Evolutionary conservation across 2,113 vertebrate species (phyloP).

Genomic region (Platysteira castanea): DNA sequence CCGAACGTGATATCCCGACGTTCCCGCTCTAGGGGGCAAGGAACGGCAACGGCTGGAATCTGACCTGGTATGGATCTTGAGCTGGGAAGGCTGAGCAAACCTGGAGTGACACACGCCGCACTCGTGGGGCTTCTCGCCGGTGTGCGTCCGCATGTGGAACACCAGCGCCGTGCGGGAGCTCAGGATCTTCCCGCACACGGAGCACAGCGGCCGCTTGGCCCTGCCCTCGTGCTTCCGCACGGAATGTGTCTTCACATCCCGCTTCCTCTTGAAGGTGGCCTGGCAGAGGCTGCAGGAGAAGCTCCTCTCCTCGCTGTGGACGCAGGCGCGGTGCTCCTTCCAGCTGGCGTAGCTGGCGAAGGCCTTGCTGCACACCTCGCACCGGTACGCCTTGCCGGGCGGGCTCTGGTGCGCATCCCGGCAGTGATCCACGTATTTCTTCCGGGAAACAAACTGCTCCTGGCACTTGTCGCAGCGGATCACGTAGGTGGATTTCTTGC

Average conservation of each 20-base stretch:
- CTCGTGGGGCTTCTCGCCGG: conserved; percentile 66
- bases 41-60: rapidly evolving
- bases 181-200: conserved; percentile 67
- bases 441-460: conserved; percentile 47
- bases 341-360: conserved; percentile 61
- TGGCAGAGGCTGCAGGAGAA: conserved; percentile 66
- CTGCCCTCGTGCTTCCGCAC: conserved; percentile 65
- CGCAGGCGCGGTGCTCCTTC: conserved; percentile 61
- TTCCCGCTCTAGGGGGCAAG: not conserved
- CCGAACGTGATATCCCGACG: rapidly evolving
- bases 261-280: conserved; percentile 64
- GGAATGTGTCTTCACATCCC: conserved; percentile 56
- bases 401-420: conserved; percentile 36
- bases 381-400: conserved; percentile 62
- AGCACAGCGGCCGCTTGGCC: conserved; percentile 63
- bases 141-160: conserved; percentile 70
- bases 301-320: conserved; percentile 63
- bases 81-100: conserved; percentile 70
- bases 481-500: not conserved
- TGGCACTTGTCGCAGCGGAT: conserved; percentile 56
- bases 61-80: conserved; percentile 73
- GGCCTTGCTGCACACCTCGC: conserved; percentile 63
- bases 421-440: conserved; percentile 59
- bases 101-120: conserved; percentile 46
- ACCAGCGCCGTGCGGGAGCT: conserved; percentile 65